These are phyloP conservation scores for Prosopocoilus inquinatus DNA, from an alignment of 2,888 invertebrate species.

Conservation along the genomic window DNA sequence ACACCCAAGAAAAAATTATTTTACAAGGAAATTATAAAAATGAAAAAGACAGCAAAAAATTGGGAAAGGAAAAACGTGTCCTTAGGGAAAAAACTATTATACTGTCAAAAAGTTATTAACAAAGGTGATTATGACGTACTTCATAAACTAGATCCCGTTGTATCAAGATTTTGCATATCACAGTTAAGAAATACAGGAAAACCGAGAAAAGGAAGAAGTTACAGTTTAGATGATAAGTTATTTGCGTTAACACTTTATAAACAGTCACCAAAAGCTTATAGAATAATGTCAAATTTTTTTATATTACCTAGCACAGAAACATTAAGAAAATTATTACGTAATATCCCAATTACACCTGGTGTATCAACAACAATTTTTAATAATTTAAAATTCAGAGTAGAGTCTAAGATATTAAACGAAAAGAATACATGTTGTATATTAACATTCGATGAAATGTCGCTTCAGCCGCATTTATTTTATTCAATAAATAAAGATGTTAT, in stretches of 20 bases:
- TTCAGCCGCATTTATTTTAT: background rate
- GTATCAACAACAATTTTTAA: background rate
- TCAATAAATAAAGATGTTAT: background rate
- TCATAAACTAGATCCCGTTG: too few relatives aligned
- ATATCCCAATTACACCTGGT: background rate
- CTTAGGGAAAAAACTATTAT: too few relatives aligned
- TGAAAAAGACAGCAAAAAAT: too few relatives aligned
- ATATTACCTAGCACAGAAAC: background rate
- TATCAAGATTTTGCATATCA: too few relatives aligned
- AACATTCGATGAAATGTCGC: background rate
- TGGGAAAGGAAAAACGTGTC: too few relatives aligned
- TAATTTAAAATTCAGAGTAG: background rate
- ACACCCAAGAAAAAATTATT: too few relatives aligned
- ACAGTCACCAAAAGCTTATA: background rate
- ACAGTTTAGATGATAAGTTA: background rate
- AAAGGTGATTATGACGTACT: too few relatives aligned
- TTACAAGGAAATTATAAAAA: too few relatives aligned
- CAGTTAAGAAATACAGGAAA: too few relatives aligned
- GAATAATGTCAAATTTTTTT: background rate
- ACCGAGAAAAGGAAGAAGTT: background rate
- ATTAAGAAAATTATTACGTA: background rate
- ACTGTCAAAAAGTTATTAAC: too few relatives aligned
- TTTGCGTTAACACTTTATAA: background rate
- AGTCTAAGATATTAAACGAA: too few relatives aligned
- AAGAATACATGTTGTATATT: background rate